These are phyloP conservation scores for Asarcornis scutulata DNA, from an alignment of 2,113 vertebrate species.

Conservation along the genomic window DNA sequence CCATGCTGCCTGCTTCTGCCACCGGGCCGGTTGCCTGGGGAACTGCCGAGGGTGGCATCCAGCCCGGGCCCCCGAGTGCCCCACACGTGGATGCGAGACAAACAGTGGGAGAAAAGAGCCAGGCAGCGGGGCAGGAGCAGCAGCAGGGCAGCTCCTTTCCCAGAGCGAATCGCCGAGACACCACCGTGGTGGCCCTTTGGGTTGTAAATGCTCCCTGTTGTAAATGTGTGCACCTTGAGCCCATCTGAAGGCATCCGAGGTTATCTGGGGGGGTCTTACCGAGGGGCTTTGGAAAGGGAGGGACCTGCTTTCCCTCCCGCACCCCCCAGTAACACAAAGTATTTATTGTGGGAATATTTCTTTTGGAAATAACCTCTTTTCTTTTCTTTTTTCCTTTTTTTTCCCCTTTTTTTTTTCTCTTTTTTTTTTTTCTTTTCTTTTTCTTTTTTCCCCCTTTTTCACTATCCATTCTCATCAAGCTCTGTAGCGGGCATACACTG, in stretches of 20 bases:
- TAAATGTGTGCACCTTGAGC: background rate
- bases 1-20: slow-evolving; percentile 31
- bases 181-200: background rate
- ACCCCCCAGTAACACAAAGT: background rate
- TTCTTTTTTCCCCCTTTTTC: background rate
- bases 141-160: background rate
- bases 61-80: background rate
- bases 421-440: background rate
- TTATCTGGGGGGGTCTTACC: background rate
- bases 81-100: background rate
- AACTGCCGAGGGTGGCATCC: slow-evolving; percentile 64
- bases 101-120: background rate
- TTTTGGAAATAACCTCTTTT: background rate
- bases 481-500: background rate
- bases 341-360: background rate
- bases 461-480: background rate
- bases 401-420: background rate
- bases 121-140: background rate
- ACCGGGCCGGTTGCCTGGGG: slow-evolving; percentile 71
- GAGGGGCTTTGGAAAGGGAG: background rate
- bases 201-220: background rate
- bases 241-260: background rate
- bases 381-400: background rate
- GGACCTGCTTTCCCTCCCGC: background rate
- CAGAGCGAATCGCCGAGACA: background rate